phyloP scores from a whole-genome alignment of 2,797 vertebrate species.

The Sebastes itinus region DNA sequence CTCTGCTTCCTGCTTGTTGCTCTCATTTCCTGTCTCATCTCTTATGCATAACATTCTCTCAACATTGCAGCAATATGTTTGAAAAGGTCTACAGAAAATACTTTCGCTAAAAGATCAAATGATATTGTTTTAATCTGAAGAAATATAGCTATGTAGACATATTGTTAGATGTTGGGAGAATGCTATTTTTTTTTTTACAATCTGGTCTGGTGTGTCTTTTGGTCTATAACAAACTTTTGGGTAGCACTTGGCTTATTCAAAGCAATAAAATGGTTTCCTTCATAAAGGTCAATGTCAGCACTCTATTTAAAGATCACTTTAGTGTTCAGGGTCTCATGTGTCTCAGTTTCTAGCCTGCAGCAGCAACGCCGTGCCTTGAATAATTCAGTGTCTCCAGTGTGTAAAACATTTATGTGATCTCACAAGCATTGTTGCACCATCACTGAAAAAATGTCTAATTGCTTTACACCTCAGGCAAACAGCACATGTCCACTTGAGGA shows the following conservation, averaged over 20 bases:
- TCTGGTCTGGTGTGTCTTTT: conserved; percentile 21
- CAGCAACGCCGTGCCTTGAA: conserved; percentile 50
- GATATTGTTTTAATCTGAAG: background rate
- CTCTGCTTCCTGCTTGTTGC: conserved; percentile 74
- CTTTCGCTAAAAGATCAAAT: background rate
- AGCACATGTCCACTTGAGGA: conserved; percentile 8
- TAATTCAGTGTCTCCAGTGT: conserved; percentile 50
- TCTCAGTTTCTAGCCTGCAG: conserved; percentile 3
- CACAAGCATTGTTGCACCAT: conserved; percentile 14
- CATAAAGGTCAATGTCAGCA: background rate
- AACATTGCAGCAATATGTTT: conserved; percentile 32
- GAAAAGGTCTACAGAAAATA: background rate
- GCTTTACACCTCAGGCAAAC: conserved; percentile 7
- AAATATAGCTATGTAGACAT: background rate
- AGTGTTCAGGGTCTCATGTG: background rate
- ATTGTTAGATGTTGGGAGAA: conserved; percentile 58
- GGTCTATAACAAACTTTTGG: conserved; percentile 16
- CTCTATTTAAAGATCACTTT: background rate
- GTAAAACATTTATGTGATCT: conserved; percentile 38
- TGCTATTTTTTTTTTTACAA: conserved; percentile 30
- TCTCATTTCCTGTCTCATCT: conserved; percentile 57
- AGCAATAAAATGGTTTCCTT: conserved; percentile 10
- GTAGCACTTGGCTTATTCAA: conserved; percentile 58
- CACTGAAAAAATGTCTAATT: conserved; percentile 31
- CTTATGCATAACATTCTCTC: conserved; percentile 46